Conservation (phyloP, 2,113 vertebrate genomes). For the Alethe castanea region DNA sequence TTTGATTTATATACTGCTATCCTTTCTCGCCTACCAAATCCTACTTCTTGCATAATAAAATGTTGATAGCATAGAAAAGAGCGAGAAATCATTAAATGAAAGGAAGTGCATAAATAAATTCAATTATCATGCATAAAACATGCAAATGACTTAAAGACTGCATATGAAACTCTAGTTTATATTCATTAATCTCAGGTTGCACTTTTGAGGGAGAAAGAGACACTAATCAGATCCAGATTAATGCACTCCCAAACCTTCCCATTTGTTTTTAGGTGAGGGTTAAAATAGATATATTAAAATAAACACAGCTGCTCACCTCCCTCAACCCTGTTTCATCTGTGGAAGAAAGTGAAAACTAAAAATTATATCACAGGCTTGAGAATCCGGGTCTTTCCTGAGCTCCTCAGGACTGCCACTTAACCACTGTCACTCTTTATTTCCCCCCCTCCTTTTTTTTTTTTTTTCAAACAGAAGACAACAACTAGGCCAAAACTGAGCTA, state of each 20-base stretch:
- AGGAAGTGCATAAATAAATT: conserved; percentile 79
- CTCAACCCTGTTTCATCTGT: background rate
- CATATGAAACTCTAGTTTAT: conserved; percentile 77
- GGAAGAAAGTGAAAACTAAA: background rate
- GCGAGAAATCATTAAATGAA: conserved; percentile 77
- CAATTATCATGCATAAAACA: conserved; percentile 81
- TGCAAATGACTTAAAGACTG: conserved; percentile 79
- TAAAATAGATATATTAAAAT: conserved; percentile 72
- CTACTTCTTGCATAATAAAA: conserved; percentile 46
- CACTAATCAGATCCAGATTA: conserved; percentile 76
- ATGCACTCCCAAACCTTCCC: conserved; percentile 76
- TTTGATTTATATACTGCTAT: conserved; percentile 8
- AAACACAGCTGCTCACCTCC: conserved; percentile 68
- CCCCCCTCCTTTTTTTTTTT: too few species aligned
- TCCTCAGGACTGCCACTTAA: background rate
- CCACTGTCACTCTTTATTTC: background rate
- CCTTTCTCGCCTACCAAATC: conserved; percentile 47
- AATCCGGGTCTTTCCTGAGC: background rate
- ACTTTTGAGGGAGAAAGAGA: conserved; percentile 73
- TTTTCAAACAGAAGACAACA: background rate
- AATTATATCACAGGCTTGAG: background rate
- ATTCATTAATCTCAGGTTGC: conserved; percentile 77
- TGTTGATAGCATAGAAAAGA: conserved; percentile 67
- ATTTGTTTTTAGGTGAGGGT: conserved; percentile 70
- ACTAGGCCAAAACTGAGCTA: background rate